Base-by-base conservation (phyloP, 1,140 invertebrate genomes). In the Linepithema humile region DNA sequence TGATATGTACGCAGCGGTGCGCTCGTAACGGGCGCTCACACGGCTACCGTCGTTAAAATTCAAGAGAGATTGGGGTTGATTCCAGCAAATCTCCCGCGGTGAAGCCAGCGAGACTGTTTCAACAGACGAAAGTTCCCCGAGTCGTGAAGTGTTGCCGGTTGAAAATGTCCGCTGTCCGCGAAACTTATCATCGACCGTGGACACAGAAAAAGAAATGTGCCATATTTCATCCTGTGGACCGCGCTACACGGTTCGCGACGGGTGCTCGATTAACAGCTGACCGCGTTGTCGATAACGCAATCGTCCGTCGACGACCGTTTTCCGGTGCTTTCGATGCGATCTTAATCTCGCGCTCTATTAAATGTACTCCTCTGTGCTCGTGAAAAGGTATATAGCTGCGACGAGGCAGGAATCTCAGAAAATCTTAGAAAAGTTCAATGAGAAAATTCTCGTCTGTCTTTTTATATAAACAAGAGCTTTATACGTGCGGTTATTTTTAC, bases 61-160 rank as follows among this genome's bases (percentile, higher is more conserved):
- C 75, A 80, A 50, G 26, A 67, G 64, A 80, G 75, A 80, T 65
- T 65, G 75, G 23, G 38, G 29, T 80, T 80, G 75, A 80, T 69
- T 60, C 75, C 29, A 20, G 75, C 23, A 80, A 80, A 80, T 80
- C n/a, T n/a, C 75, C 75, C 64, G n/a, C 48, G 38, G 62, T 55
- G 48, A 70, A 80, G 35, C 64, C 35, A 40, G 48, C 64, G 64
- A 55, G 38, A 55, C 75, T 57, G 75, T 78, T 78, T 15, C 75
- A 43, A 55, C 60, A 55, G 35, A 43, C 75, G 48, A 80, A 80
- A 70, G 50, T 70, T 53, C 32, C 32, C 26, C 0, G 15, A 69
- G 74, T 48, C 35, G 62, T 12, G 48, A 69, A 38, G 59, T 38
- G 60, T 53, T 4, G 38, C 5, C 12, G 38, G 29, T 15, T 7